Base-by-base conservation (phyloP, 2,113 vertebrate species). In the Ornithorhynchus anatinus region DNA sequence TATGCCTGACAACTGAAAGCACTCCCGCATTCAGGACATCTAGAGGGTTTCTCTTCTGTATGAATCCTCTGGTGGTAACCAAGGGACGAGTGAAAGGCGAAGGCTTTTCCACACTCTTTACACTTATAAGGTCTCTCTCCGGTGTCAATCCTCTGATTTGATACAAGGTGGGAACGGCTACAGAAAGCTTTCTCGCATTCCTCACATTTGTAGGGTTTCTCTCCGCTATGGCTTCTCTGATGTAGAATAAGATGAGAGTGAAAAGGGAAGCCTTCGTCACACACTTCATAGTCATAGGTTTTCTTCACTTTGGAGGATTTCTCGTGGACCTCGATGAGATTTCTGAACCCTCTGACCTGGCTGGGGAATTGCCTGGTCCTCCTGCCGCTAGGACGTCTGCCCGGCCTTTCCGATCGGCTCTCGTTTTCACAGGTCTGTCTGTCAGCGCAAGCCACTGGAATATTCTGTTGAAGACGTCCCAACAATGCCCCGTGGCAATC, bases 141-240 rank as follows among this genome's bases (percentile, higher is more conserved):
- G 8, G 87, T 84, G 69, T 88, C 85, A 44, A 89, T 87, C 48
- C 82, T 83, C 62, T 86, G 73, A 45, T 89, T 83, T 38, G 70
- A 75, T 8, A 84, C 75, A 32, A 89, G 83, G 57, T 82, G 85
- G 1, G 83, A 80, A 19, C 74, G 67, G 50, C 80, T 73, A 3
- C 66, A 80, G 64, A 88, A 88, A 23, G 70, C 77, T 50, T 89
- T 86, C n/a, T 82, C 85, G 60, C 85, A 86, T 17, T 86, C 81
- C 22, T 57, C 35, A 45, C 87, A 89, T 12, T 48, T 67, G 10
- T 88, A 86, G 3, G 83, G 89, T 48, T 88, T 89, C 60, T 90
- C 85, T 12, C 84, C 87, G 5, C 68, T 78, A 37, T 80, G 83
- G 60, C 78, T 80, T 9, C 82, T 84, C 45, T 84, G 75, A 69